These are phyloP conservation scores for Felis chaus DNA, from an alignment of 2,113 vertebrate species.

Conservation along the genomic window DNA sequence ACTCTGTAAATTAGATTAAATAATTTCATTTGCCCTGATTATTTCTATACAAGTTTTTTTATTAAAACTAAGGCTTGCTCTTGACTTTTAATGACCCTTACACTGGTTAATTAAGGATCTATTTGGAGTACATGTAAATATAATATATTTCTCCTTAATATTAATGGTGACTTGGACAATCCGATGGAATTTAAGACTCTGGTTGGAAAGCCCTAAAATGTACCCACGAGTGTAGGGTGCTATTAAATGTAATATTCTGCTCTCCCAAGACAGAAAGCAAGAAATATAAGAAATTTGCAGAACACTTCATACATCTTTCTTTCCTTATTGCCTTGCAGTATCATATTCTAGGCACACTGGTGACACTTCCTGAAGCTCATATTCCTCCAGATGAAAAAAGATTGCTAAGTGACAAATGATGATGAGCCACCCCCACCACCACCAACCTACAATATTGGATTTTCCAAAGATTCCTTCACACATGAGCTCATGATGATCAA, in stretches of 20 bases:
- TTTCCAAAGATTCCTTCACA: not conserved
- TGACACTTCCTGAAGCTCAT: not conserved
- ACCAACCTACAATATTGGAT: not conserved
- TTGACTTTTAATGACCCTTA: not conserved
- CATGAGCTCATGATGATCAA: not conserved
- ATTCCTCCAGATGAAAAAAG: not conserved
- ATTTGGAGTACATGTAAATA: not conserved
- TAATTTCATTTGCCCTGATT: slow-evolving; percentile 9
- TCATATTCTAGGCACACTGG: not conserved
- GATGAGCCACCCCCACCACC: not conserved
- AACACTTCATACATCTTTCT: not conserved
- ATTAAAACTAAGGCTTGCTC: slow-evolving; percentile 18
- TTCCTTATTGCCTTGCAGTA: not conserved
- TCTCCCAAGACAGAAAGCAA: not conserved
- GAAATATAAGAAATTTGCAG: not conserved
- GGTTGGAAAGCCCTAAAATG: not conserved
- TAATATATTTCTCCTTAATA: not conserved
- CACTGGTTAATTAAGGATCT: not conserved
- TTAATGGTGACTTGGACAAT: not conserved
- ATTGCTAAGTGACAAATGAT: not conserved
- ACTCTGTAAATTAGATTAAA: slow-evolving; percentile 15
- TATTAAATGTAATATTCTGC: not conserved
- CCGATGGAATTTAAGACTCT: not conserved
- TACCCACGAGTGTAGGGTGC: not conserved
- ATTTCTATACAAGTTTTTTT: not conserved